Base-by-base conservation (phyloP, 2,113 vertebrate species). In the Etia nguti region DNA sequence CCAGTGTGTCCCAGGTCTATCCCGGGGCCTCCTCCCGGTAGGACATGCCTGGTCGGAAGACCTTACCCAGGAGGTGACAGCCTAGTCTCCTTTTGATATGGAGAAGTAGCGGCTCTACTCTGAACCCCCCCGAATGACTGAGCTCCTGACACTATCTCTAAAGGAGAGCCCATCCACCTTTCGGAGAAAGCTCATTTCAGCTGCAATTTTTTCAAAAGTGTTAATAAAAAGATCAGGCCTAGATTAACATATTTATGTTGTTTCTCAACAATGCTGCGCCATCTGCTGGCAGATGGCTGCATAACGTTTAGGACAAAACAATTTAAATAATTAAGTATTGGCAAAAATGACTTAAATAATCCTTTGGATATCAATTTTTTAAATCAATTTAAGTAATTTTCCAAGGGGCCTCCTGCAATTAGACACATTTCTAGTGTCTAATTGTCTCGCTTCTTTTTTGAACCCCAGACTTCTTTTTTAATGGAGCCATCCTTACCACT, bases 21-120 rank as follows among this genome's bases (percentile, higher is more conserved):
- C 57, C 3, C 0, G 0, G 26, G 26, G 8, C 57, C 57, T 57
- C 56, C 56, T 29, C 24, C 0, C 2, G 22, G 55, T 1, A 0
- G 12, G 7, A 59, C 57, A 59, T 59, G 57, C 26, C 57, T 59
- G 57, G 57, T 60, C 1, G 0, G 26, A 31, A 60, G 57, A 31
- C 26, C 3, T 60, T 60, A 31, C 57, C 57, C 26, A 59, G 26
- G 56, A 59, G 57, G 15, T 59, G 26, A 1, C 57, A 10, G 8
- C 57, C 8, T 59, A 18, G 15, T 31, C 0, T 59, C 56, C 26
- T 59, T 59, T 31, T 26, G 29, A 31, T 1, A 31, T 10, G 29
- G 26, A 0, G 56, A 24, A 3, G 56, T 57, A 2, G 24, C 7
- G 2, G 0, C 24, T 26, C 12, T 26, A 26, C 11, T 56, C 22